Evolutionary conservation across 2,888 invertebrate species (phyloP).

Genomic region (Synanthedon formicaeformis): DNA sequence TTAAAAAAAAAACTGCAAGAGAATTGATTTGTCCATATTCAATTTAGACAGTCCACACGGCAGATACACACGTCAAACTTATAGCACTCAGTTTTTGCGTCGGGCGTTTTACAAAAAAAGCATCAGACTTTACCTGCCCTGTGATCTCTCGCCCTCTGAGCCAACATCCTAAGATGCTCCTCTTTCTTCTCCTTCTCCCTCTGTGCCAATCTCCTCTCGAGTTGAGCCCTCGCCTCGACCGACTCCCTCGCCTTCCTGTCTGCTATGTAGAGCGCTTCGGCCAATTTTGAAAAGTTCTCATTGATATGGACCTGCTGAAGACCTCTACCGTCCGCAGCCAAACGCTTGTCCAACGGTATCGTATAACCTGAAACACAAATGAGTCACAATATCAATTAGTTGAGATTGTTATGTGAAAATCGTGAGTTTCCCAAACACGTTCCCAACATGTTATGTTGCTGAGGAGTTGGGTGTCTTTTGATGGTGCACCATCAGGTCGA

Average conservation of each 20-base stretch:
- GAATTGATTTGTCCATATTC: too few relatives aligned
- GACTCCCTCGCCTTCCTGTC: conserved; percentile 91
- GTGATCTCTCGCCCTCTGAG: conserved; percentile 95
- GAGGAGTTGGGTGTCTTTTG: too few relatives aligned
- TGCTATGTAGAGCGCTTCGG: conserved; percentile 80
- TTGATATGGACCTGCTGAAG: conserved; percentile 97
- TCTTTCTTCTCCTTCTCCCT: conserved; percentile 99
- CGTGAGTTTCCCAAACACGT: too few relatives aligned
- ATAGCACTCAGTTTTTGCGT: too few relatives aligned
- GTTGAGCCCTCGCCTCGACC: conserved; percentile 94
- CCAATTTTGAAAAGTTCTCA: conserved; percentile 98
- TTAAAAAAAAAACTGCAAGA: too few relatives aligned
- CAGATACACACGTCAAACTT: too few relatives aligned
- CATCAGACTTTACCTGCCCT: conserved; percentile 81
- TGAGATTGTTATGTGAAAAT: too few relatives aligned
- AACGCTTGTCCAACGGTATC: conserved; percentile 95
- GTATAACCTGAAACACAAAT: conserved; percentile 80
- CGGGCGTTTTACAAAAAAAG: neutral
- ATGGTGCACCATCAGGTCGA: too few relatives aligned
- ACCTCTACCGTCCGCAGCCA: conserved; percentile 98
- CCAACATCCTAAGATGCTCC: conserved; percentile 91
- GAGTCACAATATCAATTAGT: neutral
- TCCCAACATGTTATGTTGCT: too few relatives aligned
- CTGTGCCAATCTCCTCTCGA: conserved; percentile 96
- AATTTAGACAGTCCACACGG: too few relatives aligned